A percentile compares a stretch with the other conserved stretches of the same genome.
Evolutionary conservation across 2,888 invertebrate species (phyloP).

Genomic region (Meganola albula): DNA sequence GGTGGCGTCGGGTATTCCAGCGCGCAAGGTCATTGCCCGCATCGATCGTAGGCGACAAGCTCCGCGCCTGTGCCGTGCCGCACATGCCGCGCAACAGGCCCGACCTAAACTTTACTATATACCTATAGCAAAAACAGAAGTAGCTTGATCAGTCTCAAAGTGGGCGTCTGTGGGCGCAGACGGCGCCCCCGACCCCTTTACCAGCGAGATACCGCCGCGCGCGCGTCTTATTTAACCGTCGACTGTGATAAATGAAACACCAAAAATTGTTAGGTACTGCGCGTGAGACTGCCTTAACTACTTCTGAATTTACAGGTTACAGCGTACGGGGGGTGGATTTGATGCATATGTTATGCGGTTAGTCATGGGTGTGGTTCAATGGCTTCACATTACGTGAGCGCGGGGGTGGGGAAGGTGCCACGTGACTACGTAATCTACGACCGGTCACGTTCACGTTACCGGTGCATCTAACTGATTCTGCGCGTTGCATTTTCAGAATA

Average conservation of each 20-base stretch:
- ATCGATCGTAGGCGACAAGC: conserved; percentile 51
- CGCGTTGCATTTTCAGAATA: conserved; percentile 44
- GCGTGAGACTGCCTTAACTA: no score
- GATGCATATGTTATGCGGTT: conserved; percentile 20
- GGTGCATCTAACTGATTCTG: conserved; percentile 46
- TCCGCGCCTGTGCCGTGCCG: conserved; percentile 39
- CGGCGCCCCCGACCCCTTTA: conserved; percentile 46
- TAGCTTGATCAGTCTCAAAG: conserved; percentile 50
- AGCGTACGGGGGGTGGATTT: no score
- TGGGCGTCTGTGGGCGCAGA: conserved; percentile 57
- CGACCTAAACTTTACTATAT: conserved; percentile 42
- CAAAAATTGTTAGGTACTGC: conserved; percentile 24
- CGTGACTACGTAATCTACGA: conserved; percentile 38
- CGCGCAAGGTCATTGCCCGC: conserved; percentile 61
- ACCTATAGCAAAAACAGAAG: conserved; percentile 40
- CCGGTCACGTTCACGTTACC: conserved; percentile 24
- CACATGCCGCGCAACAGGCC: conserved; percentile 43
- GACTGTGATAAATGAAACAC: conserved; percentile 35
- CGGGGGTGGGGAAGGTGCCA: conserved; percentile 28
- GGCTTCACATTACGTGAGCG: conserved; percentile 35
- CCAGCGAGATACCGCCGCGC: conserved; percentile 24
- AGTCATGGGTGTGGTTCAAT: conserved; percentile 49
- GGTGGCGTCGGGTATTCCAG: conserved; percentile 19
- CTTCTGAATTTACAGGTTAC: no score
- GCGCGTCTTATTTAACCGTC: conserved; percentile 20